Percentiles rank a stretch among this genome's conserved stretches.
Evolutionary conservation across 2,113 vertebrate species (phyloP).

Genomic region (Pelobates fuscus): DNA sequence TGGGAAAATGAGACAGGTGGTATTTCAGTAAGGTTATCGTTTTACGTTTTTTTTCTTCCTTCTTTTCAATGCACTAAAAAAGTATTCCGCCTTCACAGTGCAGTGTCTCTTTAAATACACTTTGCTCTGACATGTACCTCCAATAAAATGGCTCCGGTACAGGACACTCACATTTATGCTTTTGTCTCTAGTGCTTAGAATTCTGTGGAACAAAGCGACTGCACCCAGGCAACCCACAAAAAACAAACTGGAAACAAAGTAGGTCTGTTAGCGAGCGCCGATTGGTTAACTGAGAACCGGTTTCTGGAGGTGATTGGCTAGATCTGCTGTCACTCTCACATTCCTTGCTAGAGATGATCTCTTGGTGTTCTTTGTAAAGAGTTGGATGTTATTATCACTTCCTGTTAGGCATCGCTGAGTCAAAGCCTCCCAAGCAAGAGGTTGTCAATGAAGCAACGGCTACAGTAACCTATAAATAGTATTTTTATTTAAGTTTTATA

Average conservation of each 20-base stretch:
- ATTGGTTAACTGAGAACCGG: not conserved
- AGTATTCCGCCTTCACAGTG: too few species aligned
- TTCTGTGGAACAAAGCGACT: not conserved
- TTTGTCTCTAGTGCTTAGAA: not conserved
- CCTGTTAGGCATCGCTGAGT: slow-evolving; percentile 38
- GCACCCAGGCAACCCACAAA: not conserved
- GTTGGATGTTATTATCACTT: slow-evolving; percentile 29
- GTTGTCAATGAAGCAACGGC: not conserved
- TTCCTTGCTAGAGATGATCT: not conserved
- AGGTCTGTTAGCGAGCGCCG: not conserved
- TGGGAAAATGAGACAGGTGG: too few species aligned
- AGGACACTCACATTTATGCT: too few species aligned
- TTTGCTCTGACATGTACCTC: too few species aligned
- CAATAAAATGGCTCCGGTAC: too few species aligned
- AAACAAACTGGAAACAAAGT: slow-evolving; percentile 9
- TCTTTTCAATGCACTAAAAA: too few species aligned
- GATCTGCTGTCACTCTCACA: not conserved
- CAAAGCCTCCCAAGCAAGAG: slow-evolving; percentile 1
- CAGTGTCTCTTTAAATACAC: too few species aligned
- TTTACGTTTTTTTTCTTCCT: too few species aligned
- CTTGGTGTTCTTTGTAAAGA: not conserved
- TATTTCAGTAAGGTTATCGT: too few species aligned
- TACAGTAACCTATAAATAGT: not conserved
- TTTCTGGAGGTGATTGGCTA: not conserved
- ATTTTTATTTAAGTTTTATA: too few species aligned